Evolutionary conservation across 2,888 invertebrate species (phyloP).

Genomic region (Agonum fuliginosum): DNA sequence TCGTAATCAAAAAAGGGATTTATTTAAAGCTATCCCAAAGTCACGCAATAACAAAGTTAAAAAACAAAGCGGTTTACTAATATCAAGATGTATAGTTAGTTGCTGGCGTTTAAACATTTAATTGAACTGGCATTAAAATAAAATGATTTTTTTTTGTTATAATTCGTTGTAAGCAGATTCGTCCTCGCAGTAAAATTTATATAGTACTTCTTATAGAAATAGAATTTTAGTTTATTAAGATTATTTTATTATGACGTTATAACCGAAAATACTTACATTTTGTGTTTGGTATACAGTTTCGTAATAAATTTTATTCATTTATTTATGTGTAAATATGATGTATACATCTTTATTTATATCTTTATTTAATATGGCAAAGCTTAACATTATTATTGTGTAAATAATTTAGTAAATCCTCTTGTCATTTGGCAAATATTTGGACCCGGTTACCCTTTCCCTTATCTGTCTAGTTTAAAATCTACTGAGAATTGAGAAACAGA

Average conservation of each 20-base stretch:
- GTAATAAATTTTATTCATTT: background rate
- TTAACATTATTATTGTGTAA: background rate
- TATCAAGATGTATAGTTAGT: no score
- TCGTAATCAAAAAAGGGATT: no score
- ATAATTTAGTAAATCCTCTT: background rate
- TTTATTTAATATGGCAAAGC: background rate
- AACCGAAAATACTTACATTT: background rate
- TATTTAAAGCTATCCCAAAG: background rate
- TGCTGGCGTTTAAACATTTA: no score
- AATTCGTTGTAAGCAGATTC: no score
- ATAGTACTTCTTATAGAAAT: no score
- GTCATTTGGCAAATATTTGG: constrained; percentile 29
- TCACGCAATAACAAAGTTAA: constrained; percentile 4
- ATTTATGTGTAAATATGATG: background rate
- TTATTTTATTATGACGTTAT: no score
- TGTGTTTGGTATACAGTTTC: background rate
- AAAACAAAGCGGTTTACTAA: no score
- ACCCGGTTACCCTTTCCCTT: constrained; percentile 5
- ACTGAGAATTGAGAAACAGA: background rate
- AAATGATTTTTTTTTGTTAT: no score
- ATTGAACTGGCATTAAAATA: no score
- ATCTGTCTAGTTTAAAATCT: no score
- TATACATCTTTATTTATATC: background rate
- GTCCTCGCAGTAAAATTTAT: no score
- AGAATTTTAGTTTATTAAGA: no score